A percentile compares a stretch with the other conserved stretches of the same genome.
phyloP scores from a whole-genome alignment of 2,797 vertebrate genomes.

The Mus spretus region DNA sequence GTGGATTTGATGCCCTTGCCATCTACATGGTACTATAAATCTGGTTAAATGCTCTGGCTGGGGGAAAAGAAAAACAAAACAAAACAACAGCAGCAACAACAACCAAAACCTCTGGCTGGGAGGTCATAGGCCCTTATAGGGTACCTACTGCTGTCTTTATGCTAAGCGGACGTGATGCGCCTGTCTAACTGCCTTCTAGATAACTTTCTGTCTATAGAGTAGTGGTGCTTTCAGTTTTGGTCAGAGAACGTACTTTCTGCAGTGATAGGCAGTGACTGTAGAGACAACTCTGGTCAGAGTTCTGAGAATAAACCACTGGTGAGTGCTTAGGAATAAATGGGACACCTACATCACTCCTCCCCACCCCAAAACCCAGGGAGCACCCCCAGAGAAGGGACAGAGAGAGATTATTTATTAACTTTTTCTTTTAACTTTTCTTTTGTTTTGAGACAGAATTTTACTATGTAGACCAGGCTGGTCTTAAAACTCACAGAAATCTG shows the following conservation, averaged over 20 bases:
- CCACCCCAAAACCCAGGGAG: no score
- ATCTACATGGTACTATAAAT: background rate
- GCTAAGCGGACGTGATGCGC: background rate
- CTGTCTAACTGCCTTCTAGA: background rate
- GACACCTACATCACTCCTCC: background rate
- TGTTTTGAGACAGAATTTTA: background rate
- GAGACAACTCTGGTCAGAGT: background rate
- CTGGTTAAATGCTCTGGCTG: background rate
- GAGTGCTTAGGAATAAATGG: background rate
- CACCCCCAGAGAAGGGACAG: background rate
- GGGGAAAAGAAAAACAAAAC: background rate
- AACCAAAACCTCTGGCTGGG: background rate
- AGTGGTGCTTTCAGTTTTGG: background rate
- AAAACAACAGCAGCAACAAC: background rate
- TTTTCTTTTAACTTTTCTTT: no score
- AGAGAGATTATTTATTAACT: background rate
- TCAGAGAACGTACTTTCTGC: background rate
- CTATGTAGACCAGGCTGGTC: background rate
- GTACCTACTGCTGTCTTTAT: background rate
- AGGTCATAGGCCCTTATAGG: background rate
- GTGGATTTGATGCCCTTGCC: background rate
- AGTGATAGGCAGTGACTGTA: background rate
- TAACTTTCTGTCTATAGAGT: background rate
- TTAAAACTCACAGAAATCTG: constrained; percentile 9
- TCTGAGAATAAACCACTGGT: background rate